Conservation (phyloP, 2,113 vertebrate genomes). For the Prietella phreatophila region DNA sequence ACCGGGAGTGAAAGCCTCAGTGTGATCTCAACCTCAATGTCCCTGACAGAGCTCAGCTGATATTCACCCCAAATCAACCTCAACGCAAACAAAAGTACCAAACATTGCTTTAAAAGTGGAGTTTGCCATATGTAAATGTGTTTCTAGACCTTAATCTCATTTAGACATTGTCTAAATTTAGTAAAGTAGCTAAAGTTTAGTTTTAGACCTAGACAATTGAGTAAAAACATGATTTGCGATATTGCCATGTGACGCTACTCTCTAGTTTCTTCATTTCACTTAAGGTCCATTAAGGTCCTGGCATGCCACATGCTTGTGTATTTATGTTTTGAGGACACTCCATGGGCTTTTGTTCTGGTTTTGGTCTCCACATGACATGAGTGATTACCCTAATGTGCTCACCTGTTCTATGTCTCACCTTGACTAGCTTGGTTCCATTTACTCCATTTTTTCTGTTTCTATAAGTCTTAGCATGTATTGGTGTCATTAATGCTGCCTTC, state of each 20-base stretch:
- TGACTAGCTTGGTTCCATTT: neutral
- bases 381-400: neutral
- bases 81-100: neutral
- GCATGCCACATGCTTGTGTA: neutral
- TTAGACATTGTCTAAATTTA: too few relatives aligned
- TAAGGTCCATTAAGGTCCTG: neutral
- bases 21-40: neutral
- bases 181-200: neutral
- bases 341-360: neutral
- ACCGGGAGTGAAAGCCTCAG: constrained; percentile 24
- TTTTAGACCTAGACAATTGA: neutral
- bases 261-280: neutral
- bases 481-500: neutral
- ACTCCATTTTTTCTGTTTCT: neutral
- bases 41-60: neutral
- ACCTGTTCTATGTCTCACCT: neutral
- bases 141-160: neutral
- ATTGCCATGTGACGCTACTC: neutral
- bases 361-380: neutral
- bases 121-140: neutral
- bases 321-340: neutral
- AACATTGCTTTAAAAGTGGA: neutral
- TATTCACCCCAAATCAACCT: neutral
- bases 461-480: neutral
- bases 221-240: neutral